phyloP scores from a whole-genome alignment of 2,113 vertebrate genomes.

The Elanoides forficatus region DNA sequence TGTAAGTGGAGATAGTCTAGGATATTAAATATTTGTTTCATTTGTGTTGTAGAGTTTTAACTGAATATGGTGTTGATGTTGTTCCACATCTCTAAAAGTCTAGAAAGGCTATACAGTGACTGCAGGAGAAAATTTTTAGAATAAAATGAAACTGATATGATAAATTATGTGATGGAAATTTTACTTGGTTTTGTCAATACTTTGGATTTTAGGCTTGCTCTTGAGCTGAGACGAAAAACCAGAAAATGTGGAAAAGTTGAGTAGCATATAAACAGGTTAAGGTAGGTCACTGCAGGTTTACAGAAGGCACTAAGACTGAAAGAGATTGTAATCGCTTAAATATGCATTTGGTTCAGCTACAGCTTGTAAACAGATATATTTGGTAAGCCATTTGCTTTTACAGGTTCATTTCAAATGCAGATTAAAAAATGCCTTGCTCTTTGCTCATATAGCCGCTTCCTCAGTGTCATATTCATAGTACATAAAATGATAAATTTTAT shows the following conservation, averaged over 20 bases:
- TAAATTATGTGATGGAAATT: neutral
- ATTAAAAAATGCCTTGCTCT: neutral
- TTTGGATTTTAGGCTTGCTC: neutral
- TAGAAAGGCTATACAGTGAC: neutral
- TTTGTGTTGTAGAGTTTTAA: neutral
- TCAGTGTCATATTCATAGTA: neutral
- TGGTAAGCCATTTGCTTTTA: neutral
- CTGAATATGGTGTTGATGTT: neutral
- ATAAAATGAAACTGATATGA: neutral
- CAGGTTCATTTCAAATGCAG: neutral
- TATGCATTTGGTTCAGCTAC: neutral
- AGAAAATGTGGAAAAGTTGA: neutral
- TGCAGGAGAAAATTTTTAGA: neutral
- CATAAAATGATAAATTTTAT: neutral
- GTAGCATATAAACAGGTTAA: neutral
- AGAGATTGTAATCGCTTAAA: neutral
- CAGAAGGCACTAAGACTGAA: neutral
- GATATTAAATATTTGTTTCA: slow-evolving; percentile 26
- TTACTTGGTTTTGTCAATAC: neutral
- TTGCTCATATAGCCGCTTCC: neutral
- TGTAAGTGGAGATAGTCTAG: slow-evolving; percentile 33
- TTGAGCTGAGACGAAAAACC: neutral
- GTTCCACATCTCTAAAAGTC: neutral
- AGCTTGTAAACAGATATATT: neutral
- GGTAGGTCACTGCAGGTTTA: neutral